Base-by-base conservation (phyloP, 2,888 invertebrate species). In the Sinohyriopsis cumingii region DNA sequence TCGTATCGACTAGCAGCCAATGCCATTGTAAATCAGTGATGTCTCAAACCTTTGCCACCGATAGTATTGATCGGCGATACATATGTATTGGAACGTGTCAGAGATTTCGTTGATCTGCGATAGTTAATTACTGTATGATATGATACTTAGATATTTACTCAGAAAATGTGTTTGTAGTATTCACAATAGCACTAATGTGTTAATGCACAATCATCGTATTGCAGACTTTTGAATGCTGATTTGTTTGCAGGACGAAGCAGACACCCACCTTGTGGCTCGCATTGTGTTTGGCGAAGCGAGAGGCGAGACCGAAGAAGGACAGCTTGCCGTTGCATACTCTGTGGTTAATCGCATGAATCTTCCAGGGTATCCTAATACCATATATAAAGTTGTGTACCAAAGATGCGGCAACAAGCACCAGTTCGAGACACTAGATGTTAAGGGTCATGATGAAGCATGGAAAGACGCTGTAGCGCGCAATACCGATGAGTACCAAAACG, bases 201-300 rank as follows among this genome's bases (percentile, higher is more conserved):
- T 12, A 45, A 45, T 45, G 15, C 15, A 3, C 15, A 15, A 45
- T 45, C 3, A 45, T 15, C 45, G 9, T 45, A 45, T 15, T 45
- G 45, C 45, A 45, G 45, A 45, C 45, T 45, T 45, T 45, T 15
- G 15, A 45, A 45, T 45, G 45, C 45, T 45, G 45, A 45, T 45
- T 45, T 15, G 24, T 61, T 22, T 61, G 9, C 25, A 68, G 68
- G 53, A 68, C 4, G 25, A 24, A 24, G 63, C 24, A 1, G 33
- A 68, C 25, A 63, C 25, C 59, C 45, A 68, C 19, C 57, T 68
- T 22, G 60, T 71, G 0, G 67, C 61, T n/a, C 59, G 73, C 7
- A 66, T 73, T 3, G 73, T 73, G 7, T 71, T 65, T 57, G 73
- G 73, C 12, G 73, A 73, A 55, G 73, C 73, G 6, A 54, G 70